Evolutionary conservation across 2,797 vertebrate genomes (phyloP).

Genomic region (Leptoclinus maculatus): DNA sequence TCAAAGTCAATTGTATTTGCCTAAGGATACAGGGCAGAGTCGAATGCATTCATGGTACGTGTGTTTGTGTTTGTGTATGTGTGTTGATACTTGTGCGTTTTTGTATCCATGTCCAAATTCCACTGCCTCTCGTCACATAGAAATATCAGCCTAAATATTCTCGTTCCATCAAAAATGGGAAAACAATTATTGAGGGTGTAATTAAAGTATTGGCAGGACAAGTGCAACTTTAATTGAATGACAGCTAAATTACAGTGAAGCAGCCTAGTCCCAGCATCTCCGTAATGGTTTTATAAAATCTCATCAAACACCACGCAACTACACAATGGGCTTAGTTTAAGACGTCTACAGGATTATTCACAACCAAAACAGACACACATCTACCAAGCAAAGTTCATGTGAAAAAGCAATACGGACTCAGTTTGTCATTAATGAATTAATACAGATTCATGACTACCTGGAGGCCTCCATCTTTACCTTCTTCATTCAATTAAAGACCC

Average conservation of each 20-base stretch:
- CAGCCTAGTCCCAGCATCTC: conserved; percentile 48
- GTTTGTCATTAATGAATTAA: conserved; percentile 76
- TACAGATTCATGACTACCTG: conserved; percentile 77
- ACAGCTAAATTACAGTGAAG: conserved; percentile 73
- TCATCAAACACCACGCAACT: conserved; percentile 50
- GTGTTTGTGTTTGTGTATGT: conserved; percentile 12
- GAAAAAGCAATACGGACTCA: conserved; percentile 61
- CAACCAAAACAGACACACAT: conserved; percentile 44
- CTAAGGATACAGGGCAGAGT: conserved; percentile 52
- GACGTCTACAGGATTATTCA: conserved; percentile 48
- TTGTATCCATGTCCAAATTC: conserved; percentile 42
- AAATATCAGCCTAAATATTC: conserved; percentile 68
- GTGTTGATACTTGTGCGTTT: background rate
- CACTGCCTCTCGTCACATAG: conserved; percentile 24
- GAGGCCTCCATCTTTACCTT: conserved; percentile 67
- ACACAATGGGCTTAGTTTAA: conserved; percentile 51
- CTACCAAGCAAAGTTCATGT: conserved; percentile 38
- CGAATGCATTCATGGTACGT: conserved; percentile 42
- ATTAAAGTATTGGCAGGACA: conserved; percentile 84
- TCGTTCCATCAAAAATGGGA: conserved; percentile 66
- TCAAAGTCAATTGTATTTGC: conserved; percentile 74
- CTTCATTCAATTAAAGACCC: conserved; percentile 74
- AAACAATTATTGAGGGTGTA: conserved; percentile 85
- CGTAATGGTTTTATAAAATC: conserved; percentile 57
- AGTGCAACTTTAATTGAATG: conserved; percentile 85